Conservation (phyloP, 2,888 invertebrate genomes). For the Odontomyia ornata region DNA sequence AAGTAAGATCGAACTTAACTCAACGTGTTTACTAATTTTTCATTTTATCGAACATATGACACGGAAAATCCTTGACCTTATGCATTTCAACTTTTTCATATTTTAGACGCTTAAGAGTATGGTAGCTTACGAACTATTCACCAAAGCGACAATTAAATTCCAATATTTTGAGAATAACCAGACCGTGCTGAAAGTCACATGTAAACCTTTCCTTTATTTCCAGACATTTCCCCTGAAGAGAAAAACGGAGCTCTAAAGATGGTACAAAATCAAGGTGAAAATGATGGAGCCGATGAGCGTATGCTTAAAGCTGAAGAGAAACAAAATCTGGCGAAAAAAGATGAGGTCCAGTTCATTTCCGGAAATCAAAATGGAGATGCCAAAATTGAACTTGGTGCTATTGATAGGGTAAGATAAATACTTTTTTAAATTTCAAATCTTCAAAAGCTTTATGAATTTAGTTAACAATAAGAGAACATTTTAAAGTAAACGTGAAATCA, state of each 20-base stretch:
- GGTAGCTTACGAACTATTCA: too few relatives aligned
- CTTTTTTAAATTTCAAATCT: background rate
- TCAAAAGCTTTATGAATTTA: background rate
- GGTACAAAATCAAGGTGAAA: slow-evolving; percentile 63
- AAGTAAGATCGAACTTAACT: too few relatives aligned
- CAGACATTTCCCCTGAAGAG: background rate
- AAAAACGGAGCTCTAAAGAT: slow-evolving; percentile 57
- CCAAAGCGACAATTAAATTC: too few relatives aligned
- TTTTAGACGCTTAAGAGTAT: too few relatives aligned
- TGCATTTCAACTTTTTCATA: too few relatives aligned
- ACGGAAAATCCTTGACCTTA: too few relatives aligned
- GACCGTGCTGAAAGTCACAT: too few relatives aligned
- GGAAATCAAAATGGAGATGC: slow-evolving; percentile 86
- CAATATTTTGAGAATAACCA: too few relatives aligned
- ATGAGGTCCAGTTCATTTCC: slow-evolving; percentile 79
- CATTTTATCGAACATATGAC: too few relatives aligned
- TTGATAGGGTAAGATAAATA: slow-evolving; percentile 65
- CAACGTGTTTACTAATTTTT: too few relatives aligned
- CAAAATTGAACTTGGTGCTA: slow-evolving; percentile 82
- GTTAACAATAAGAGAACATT: background rate
- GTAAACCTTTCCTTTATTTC: too few relatives aligned
- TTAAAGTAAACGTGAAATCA: background rate
- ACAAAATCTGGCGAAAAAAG: slow-evolving; percentile 69
- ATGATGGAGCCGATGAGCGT: slow-evolving; percentile 77
- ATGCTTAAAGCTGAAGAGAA: slow-evolving; percentile 71